A percentile compares a stretch with the other conserved stretches of the same genome.
These are phyloP conservation scores for Allophyes oxyacanthae DNA, from an alignment of 2,888 invertebrate genomes.

Conservation along the genomic window DNA sequence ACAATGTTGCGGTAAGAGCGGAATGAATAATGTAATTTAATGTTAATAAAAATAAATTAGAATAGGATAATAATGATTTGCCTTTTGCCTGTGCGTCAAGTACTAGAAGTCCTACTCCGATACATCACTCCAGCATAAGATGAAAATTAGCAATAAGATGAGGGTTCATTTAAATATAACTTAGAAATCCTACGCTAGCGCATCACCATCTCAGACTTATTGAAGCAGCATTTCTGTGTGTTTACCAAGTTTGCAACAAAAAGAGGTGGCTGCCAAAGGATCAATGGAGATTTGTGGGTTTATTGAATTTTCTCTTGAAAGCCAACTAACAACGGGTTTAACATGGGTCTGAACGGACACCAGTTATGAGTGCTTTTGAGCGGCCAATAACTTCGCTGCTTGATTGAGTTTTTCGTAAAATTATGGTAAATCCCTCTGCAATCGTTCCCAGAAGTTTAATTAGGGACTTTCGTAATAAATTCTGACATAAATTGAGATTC, in stretches of 20 bases:
- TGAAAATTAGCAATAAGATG: too few relatives aligned
- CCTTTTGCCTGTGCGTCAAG: too few relatives aligned
- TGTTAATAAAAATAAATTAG: too few relatives aligned
- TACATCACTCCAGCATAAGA: too few relatives aligned
- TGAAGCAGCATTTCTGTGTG: constrained; percentile 35
- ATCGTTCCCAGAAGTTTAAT: constrained; percentile 62
- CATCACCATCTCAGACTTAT: too few relatives aligned
- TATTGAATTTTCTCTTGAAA: constrained; percentile 75
- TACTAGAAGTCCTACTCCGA: too few relatives aligned
- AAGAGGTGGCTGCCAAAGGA: constrained; percentile 64
- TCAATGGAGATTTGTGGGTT: constrained; percentile 68
- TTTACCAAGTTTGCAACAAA: constrained; percentile 61
- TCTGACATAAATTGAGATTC: constrained; percentile 35
- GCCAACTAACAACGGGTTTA: constrained; percentile 73
- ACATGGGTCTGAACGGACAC: constrained; percentile 65
- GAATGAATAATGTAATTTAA: too few relatives aligned
- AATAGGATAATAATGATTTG: too few relatives aligned
- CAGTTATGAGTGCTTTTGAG: constrained; percentile 51
- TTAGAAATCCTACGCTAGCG: too few relatives aligned
- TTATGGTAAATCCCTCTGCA: constrained; percentile 41
- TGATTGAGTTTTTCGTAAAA: constrained; percentile 70
- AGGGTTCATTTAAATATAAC: too few relatives aligned
- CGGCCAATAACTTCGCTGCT: constrained; percentile 29
- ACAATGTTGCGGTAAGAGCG: too few relatives aligned
- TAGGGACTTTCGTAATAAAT: constrained; percentile 62